Evolutionary conservation across 2,113 vertebrate species (phyloP), one percentile per base, ranked within the genome.

Genomic region (Osmerus eperlanus): DNA sequence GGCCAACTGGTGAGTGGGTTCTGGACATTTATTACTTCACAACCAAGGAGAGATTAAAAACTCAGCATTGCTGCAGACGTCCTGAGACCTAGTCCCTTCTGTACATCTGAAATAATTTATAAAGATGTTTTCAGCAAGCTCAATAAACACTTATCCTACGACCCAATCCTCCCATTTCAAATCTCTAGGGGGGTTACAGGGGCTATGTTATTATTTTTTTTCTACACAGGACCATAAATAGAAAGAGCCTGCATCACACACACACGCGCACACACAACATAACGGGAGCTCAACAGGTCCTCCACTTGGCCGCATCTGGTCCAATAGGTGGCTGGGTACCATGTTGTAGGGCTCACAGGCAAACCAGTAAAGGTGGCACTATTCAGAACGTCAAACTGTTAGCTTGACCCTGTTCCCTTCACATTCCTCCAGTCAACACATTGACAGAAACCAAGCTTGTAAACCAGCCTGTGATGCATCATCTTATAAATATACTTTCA

Each of bases 401-500:
- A 32, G 29, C 7, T 9, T 64, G 62, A 64, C 14, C 25, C 41
- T 47, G 41, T 12, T 47, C 70, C 54, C 68, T 19, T 18, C 28
- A 18, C 16, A 12, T 19, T 23, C 29, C 9, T 29, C 9, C 53
- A 56, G 52, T 32, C 21, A 55, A 60, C 61, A 28, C 32, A 79
- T 81, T 7, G 92, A 76, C 36, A 19, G 54, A 67, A 68, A 25
- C 74, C 60, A 29, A 67, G 29, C 64, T 60, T 11, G 36, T 23
- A n/a, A 41, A 29, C 62, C 15, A 64, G 21, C 41, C 41, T 12
- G 9, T 47, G 41, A 47, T 47, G 41, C 41, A 47, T 47, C 71
- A 78, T 29, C 53, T 77, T 71, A 86, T 86, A 85, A 86, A 89
- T 86, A 86, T 78, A 54, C 68, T 88, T 80, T 47, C 59, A 47